Conservation (phyloP, 2,113 vertebrate species). For the Eupsittula cactorum region DNA sequence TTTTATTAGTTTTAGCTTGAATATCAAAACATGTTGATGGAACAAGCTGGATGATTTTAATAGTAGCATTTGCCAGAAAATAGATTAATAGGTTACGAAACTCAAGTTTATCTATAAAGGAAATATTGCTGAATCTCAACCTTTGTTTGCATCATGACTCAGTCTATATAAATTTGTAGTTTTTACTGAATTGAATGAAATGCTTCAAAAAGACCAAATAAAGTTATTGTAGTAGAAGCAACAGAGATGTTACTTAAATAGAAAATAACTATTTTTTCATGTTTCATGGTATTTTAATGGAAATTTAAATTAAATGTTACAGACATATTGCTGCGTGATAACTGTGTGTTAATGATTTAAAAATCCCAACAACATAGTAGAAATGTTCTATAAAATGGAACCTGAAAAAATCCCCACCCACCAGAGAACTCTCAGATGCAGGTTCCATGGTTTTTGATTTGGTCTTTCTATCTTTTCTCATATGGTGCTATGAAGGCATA, state of each 20-base stretch:
- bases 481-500: background rate
- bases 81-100: background rate
- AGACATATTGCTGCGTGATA: background rate
- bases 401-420: fast-evolving
- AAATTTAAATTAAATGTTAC: background rate
- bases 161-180: background rate
- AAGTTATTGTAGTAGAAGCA: background rate
- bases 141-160: background rate
- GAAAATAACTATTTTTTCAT: background rate
- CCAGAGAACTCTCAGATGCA: background rate
- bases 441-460: background rate
- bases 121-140: background rate
- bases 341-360: background rate
- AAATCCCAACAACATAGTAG: background rate
- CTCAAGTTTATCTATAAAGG: background rate
- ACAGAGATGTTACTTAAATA: background rate
- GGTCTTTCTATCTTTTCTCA: background rate
- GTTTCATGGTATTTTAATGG: background rate
- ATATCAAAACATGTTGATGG: background rate
- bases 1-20: background rate
- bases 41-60: background rate
- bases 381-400: background rate
- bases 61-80: background rate
- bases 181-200: background rate
- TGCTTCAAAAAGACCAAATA: background rate